Percentiles rank a stretch among this genome's conserved stretches.
Conservation (phyloP, 2,888 invertebrate genomes). For the Pomacea canaliculata region DNA sequence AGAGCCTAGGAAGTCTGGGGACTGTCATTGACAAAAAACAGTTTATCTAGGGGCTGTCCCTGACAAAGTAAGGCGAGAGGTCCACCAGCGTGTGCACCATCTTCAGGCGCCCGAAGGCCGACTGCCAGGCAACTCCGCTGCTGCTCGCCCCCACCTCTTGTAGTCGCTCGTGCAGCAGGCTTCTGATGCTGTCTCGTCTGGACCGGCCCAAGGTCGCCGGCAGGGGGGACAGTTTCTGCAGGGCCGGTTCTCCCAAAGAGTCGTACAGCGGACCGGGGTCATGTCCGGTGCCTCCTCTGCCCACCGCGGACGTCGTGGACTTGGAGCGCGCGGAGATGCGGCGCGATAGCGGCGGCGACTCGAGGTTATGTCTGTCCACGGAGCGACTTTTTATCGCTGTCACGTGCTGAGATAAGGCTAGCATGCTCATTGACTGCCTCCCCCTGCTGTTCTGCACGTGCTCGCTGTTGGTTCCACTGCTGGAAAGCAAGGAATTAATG, state of each 20-base stretch:
- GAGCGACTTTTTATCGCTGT: background rate
- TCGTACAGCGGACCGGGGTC: background rate
- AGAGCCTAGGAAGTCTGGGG: too few relatives aligned
- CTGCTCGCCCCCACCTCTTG: background rate
- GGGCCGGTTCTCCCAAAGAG: background rate
- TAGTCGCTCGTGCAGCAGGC: constrained; percentile 13
- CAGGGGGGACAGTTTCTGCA: background rate
- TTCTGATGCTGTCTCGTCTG: constrained; percentile 1
- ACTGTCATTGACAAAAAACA: too few relatives aligned
- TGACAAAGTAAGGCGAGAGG: constrained; percentile 3
- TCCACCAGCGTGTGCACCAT: constrained; percentile 26
- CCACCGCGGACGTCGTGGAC: background rate
- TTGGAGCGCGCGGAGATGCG: background rate
- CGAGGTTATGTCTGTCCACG: background rate
- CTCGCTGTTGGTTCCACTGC: background rate
- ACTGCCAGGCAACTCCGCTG: constrained; percentile 17
- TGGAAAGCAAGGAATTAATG: background rate
- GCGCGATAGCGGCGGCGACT: background rate
- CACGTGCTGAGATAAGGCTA: constrained; percentile 12
- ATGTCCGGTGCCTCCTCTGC: background rate
- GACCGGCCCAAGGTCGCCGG: background rate
- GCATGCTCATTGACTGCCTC: background rate
- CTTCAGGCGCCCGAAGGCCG: constrained; percentile 26
- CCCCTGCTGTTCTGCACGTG: background rate
- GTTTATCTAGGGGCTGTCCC: too few relatives aligned